Base-by-base conservation (phyloP, 2,888 invertebrate genomes). In the Erpobdella octoculata region DNA sequence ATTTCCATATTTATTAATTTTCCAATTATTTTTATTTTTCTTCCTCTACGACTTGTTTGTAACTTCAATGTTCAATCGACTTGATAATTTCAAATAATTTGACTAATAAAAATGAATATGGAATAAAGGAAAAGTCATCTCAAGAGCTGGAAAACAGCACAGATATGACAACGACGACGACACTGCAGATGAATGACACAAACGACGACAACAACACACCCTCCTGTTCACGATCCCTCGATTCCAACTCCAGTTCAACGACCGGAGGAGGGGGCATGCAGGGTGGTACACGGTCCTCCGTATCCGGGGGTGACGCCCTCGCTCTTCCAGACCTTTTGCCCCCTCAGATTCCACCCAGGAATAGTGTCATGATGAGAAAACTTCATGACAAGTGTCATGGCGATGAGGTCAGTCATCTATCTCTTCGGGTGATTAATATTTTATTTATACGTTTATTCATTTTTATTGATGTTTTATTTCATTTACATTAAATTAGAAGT, bases 241-340 rank as follows among this genome's bases (percentile, higher is more conserved):
- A 67, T 28, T 67, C 67, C 9, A 67, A 37, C 67, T 21, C 41
- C 41, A 67, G 38, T 21, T n/a, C 48, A 6, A 31, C 46, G 25
- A 35, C 28, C 25, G 48, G 31, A 28, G 37, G 21, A 12, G 37
- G 48, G 6, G n/a, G 41, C 68, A 35, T 18, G 12, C 36, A 58
- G 15, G 25, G 31, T 58, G 33, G 53, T 37, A 46, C 25, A 3
- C 31, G 9, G 2, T 6, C 21, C 2, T 33, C 38, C 5, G 36
- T 31, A 5, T 25, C 65, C 8, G 36, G 37, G 4, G 69, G 69
- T 25, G 53, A 53, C 28, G 53, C 53, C 53, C 53, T 53, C 71
- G 95, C 95, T 72, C 87, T 96, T 78, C 96, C 96, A 70, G 96
- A 96, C 86, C 88, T 96, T 78, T 88, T 96, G 77, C 94, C 93